A percentile compares a stretch with the other conserved stretches of the same genome.
phyloP scores from a whole-genome alignment of 1,140 invertebrate species.

The Euura lappo region DNA sequence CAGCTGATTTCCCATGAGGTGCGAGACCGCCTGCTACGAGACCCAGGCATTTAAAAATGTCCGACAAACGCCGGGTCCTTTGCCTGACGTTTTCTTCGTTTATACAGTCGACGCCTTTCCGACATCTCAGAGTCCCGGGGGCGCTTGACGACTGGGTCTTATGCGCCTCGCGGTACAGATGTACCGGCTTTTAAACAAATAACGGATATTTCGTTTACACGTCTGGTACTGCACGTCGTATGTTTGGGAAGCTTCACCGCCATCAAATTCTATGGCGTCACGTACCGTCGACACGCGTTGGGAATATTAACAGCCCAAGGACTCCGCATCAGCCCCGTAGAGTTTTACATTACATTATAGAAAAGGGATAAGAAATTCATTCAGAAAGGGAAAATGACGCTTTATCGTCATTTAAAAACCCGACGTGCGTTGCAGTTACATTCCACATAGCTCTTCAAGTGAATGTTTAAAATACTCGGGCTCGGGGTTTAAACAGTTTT shows the following conservation, averaged over 20 bases:
- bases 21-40: neutral
- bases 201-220: conserved; percentile 4
- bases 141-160: conserved; percentile 2
- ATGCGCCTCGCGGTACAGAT: neutral
- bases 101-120: too few species aligned
- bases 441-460: too few species aligned
- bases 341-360: too few species aligned
- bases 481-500: too few species aligned
- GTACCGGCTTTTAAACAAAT: conserved; percentile 4
- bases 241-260: neutral
- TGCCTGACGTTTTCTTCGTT: neutral
- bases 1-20: neutral
- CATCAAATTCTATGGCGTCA: neutral
- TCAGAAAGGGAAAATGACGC: too few species aligned
- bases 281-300: neutral
- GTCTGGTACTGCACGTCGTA: neutral
- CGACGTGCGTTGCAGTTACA: too few species aligned
- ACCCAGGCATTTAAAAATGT: conserved; percentile 1
- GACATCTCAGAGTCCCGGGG: too few species aligned
- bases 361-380: too few species aligned
- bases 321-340: too few species aligned
- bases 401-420: too few species aligned
- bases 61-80: conserved; percentile 3
- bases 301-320: neutral
- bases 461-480: too few species aligned